Conservation (phyloP, 1,140 invertebrate species). For the Drosophila takahashii region DNA sequence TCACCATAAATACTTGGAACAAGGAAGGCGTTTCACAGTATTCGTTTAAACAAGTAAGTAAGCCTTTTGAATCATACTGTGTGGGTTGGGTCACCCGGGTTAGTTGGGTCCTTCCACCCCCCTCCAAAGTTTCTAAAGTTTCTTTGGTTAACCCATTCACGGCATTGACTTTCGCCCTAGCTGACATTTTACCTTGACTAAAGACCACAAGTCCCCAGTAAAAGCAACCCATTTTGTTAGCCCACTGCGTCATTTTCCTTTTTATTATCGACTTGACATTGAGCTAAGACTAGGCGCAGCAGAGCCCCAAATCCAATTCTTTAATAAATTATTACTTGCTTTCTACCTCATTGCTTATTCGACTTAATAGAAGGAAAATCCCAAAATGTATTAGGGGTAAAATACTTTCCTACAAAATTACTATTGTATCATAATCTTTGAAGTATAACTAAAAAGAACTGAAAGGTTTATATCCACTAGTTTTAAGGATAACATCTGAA, state of each 20-base stretch:
- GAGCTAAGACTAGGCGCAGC: slow-evolving; percentile 20
- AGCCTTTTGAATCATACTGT: no score
- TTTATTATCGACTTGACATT: slow-evolving; percentile 55
- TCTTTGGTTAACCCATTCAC: slow-evolving; percentile 25
- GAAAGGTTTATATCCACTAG: no score
- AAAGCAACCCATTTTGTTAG: slow-evolving; percentile 8
- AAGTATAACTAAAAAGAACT: no score
- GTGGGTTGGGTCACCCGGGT: no score
- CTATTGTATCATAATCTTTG: no score
- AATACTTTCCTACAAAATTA: no score
- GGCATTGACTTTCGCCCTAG: slow-evolving; percentile 22
- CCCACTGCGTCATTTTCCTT: slow-evolving; percentile 24
- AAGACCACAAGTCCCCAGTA: slow-evolving; percentile 1
- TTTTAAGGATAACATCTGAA: no score
- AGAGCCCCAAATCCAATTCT: background rate
- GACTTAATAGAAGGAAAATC: background rate
- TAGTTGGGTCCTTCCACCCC: no score
- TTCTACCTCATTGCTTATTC: background rate
- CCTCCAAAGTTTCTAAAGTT: slow-evolving; percentile 2
- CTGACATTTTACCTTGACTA: background rate
- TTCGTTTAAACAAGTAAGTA: no score
- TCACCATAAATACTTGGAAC: no score
- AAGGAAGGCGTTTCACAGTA: no score
- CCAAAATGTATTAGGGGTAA: no score
- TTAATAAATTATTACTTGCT: slow-evolving; percentile 1